A percentile compares a stretch with the other conserved stretches of the same genome.
Evolutionary conservation across 2,113 vertebrate species (phyloP).

Genomic region (Zonotrichia leucophrys): DNA sequence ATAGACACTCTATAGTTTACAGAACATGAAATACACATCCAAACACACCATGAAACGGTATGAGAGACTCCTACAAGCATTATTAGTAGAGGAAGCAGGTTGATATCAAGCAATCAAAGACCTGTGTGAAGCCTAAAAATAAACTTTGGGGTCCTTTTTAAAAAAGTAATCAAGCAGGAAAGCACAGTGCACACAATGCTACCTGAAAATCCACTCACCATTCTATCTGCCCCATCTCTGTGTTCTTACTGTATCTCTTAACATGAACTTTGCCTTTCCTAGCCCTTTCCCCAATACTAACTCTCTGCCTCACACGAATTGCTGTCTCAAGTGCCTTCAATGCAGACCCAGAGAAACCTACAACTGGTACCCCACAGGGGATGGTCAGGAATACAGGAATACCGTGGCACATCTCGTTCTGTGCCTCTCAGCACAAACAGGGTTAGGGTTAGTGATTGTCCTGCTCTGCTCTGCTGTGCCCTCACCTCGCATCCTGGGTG

Average conservation of each 20-base stretch:
- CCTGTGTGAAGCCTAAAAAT: background rate
- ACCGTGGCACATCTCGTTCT: background rate
- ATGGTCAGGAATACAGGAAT: too few species aligned
- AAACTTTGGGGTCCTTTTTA: background rate
- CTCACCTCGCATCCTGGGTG: background rate
- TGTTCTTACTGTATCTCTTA: background rate
- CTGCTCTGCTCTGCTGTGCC: too few species aligned
- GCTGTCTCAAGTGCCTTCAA: too few species aligned
- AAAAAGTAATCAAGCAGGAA: background rate
- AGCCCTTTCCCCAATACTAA: background rate
- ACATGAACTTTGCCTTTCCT: background rate
- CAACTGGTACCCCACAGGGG: too few species aligned
- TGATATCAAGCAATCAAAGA: background rate
- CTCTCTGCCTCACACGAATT: too few species aligned
- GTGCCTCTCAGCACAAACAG: background rate
- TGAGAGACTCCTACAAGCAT: background rate
- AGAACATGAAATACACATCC: background rate
- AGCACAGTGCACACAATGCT: background rate
- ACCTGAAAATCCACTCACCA: background rate
- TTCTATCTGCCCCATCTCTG: accelerated
- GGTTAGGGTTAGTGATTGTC: background rate
- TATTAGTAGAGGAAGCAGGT: background rate
- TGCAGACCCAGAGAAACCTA: too few species aligned
- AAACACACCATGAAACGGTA: background rate
- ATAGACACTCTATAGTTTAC: background rate